A percentile compares a stretch with the other conserved stretches of the same genome.
These are phyloP conservation scores for Cossypha dichroa DNA, from an alignment of 2,797 vertebrate genomes.

Conservation along the genomic window DNA sequence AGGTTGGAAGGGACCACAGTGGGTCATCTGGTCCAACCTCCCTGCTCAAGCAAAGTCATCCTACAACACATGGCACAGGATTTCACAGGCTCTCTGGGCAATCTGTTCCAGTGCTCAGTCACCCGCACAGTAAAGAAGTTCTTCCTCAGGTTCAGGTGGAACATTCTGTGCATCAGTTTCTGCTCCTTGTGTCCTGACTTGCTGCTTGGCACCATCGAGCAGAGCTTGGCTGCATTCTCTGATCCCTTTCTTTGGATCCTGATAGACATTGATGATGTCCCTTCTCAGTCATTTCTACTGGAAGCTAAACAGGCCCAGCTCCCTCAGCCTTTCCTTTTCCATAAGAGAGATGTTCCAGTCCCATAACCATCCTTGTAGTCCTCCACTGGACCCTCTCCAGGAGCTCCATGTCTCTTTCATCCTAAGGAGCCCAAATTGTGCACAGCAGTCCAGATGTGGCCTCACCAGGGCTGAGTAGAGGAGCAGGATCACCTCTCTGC, in stretches of 20 bases:
- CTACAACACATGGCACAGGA: neutral
- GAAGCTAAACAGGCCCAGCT: neutral
- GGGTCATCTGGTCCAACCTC: neutral
- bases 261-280: neutral
- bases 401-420: neutral
- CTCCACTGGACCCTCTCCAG: neutral
- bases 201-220: fast-evolving
- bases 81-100: neutral
- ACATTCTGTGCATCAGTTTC: neutral
- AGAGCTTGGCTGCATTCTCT: neutral
- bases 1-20: neutral
- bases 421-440: neutral
- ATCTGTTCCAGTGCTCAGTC: neutral
- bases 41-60: neutral
- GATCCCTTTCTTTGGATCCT: neutral
- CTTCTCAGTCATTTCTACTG: fast-evolving
- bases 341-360: neutral
- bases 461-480: neutral
- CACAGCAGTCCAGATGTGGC: neutral
- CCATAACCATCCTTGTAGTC: neutral
- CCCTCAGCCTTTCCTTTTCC: neutral
- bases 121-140: fast-evolving
- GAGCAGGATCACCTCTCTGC: neutral
- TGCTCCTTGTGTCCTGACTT: neutral
- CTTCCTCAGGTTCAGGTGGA: neutral